These are phyloP conservation scores for Pediacus dermestoides DNA, from an alignment of 2,888 invertebrate species.

Conservation along the genomic window DNA sequence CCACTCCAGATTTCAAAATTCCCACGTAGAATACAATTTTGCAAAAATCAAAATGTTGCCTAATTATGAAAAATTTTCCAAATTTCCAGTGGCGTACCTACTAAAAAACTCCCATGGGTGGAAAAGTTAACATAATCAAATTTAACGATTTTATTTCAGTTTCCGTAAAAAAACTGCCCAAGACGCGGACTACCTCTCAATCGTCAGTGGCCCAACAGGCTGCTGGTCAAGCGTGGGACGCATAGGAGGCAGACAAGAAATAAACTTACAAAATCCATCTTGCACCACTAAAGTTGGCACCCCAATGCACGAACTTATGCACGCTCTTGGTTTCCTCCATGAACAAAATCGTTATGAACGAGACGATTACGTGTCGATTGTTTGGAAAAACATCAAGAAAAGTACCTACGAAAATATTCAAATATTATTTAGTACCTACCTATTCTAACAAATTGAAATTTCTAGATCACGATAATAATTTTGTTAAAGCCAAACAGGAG, in stretches of 20 bases:
- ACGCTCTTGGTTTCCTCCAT: constrained; percentile 75
- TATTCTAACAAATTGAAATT: constrained; percentile 17
- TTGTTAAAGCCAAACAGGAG: constrained; percentile 60
- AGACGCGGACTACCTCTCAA: constrained; percentile 66
- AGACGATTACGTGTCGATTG: constrained; percentile 64
- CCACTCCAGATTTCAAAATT: too few relatives aligned
- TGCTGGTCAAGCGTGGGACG: constrained; percentile 81
- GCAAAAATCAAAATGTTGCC: too few relatives aligned
- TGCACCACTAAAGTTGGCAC: constrained; percentile 72
- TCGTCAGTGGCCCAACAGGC: constrained; percentile 66
- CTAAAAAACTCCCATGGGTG: too few relatives aligned
- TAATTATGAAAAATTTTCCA: too few relatives aligned
- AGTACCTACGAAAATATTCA: constrained; percentile 48
- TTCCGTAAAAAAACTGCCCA: constrained; percentile 61
- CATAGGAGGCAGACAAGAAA: constrained; percentile 63
- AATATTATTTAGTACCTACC: too few relatives aligned
- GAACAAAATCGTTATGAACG: constrained; percentile 78
- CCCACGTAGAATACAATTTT: too few relatives aligned
- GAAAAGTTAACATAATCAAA: too few relatives aligned
- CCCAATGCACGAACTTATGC: constrained; percentile 75
- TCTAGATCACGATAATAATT: constrained; percentile 64
- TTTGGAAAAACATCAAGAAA: constrained; percentile 65
- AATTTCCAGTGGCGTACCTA: too few relatives aligned
- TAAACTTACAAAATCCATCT: constrained; percentile 71
- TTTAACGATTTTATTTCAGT: too few relatives aligned